phyloP scores from a whole-genome alignment of 2,888 invertebrate genomes.

The Drosophila robusta region DNA sequence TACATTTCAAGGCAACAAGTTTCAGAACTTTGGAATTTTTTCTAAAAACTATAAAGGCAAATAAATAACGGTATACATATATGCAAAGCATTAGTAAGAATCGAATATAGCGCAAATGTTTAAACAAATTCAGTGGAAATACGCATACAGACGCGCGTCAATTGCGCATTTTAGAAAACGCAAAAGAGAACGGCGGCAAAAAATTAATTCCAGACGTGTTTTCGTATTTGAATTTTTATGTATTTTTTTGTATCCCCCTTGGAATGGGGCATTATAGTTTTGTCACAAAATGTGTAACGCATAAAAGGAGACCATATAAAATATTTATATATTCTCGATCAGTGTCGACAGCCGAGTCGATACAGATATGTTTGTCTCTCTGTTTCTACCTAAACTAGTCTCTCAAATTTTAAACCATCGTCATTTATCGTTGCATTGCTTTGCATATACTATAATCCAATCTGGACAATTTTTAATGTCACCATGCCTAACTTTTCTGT shows the following conservation, averaged over 20 bases:
- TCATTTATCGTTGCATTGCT: too few relatives aligned
- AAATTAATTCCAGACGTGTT: constrained; percentile 64
- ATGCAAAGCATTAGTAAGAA: constrained; percentile 33
- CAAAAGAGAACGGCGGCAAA: constrained; percentile 27
- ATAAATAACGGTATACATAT: constrained; percentile 6
- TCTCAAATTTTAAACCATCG: too few relatives aligned
- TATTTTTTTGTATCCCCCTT: background rate
- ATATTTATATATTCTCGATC: too few relatives aligned
- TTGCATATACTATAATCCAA: too few relatives aligned
- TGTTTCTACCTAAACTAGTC: too few relatives aligned
- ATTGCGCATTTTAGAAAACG: constrained; percentile 68
- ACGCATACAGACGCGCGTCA: constrained; percentile 36
- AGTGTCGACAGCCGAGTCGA: too few relatives aligned
- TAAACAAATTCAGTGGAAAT: constrained; percentile 47
- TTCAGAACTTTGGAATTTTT: constrained; percentile 42
- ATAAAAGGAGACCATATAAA: too few relatives aligned
- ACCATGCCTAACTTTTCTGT: too few relatives aligned
- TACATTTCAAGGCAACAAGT: constrained; percentile 35
- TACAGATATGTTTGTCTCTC: too few relatives aligned
- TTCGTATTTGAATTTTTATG: constrained; percentile 35
- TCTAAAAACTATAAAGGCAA: constrained; percentile 32
- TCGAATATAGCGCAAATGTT: constrained; percentile 48
- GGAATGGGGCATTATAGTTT: background rate
- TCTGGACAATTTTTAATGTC: too few relatives aligned
- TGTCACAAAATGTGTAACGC: too few relatives aligned